Percentiles rank a stretch among this genome's conserved stretches.
These are phyloP conservation scores for Hemibagrus guttatus DNA, from an alignment of 2,797 vertebrate species.

Conservation along the genomic window DNA sequence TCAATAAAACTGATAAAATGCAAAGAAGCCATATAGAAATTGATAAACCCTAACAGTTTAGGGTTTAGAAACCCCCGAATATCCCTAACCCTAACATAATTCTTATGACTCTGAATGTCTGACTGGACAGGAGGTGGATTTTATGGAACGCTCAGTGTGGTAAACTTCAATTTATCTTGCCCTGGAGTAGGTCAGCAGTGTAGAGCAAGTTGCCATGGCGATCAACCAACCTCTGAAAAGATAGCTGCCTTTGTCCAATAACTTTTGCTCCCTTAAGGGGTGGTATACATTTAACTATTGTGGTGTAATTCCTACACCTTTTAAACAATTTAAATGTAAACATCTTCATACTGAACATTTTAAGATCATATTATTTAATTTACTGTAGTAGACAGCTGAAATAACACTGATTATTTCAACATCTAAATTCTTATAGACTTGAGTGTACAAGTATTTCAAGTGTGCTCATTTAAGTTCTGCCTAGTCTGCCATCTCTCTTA, in stretches of 20 bases:
- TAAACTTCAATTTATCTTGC: neutral
- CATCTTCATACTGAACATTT: neutral
- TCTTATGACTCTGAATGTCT: neutral
- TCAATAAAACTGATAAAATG: neutral
- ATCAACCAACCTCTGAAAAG: neutral
- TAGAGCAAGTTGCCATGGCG: conserved; percentile 1
- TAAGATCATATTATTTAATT: neutral
- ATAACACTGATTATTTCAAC: neutral
- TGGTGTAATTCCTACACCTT: neutral
- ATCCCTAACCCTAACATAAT: too few relatives aligned
- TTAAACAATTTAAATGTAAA: neutral
- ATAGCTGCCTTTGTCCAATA: neutral
- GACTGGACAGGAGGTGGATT: neutral
- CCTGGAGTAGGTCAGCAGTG: neutral
- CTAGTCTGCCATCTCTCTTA: neutral
- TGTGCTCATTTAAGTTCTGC: neutral
- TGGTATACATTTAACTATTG: neutral
- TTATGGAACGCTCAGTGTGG: neutral
- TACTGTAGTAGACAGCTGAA: neutral
- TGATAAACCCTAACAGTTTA: neutral
- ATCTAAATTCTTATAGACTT: neutral
- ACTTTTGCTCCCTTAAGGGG: neutral
- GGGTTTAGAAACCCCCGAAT: neutral
- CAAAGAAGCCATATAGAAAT: neutral
- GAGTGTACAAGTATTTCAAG: too few relatives aligned